phyloP scores from a whole-genome alignment of 2,113 vertebrate genomes.

The Perca schrenkii region DNA sequence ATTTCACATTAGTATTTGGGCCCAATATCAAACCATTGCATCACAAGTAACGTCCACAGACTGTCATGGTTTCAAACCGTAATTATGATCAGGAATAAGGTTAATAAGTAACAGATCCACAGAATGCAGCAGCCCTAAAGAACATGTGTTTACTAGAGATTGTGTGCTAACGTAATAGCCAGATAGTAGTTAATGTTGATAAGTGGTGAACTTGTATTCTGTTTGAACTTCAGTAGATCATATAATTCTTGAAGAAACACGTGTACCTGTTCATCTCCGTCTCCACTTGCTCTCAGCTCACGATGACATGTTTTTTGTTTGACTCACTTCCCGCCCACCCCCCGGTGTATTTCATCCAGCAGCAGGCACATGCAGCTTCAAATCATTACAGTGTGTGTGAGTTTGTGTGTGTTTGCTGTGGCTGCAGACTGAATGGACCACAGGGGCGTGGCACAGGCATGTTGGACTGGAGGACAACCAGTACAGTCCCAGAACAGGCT shows the following conservation, averaged over 20 bases:
- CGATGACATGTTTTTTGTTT: conserved; percentile 50
- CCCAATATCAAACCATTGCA: conserved; percentile 4
- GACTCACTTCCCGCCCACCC: conserved; percentile 40
- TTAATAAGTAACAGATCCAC: conserved; percentile 43
- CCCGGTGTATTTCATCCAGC: conserved; percentile 66
- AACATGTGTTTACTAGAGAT: conserved; percentile 35
- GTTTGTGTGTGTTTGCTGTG: conserved; percentile 27
- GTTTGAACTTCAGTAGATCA: conserved; percentile 17
- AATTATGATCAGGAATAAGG: conserved; percentile 23
- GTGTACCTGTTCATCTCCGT: conserved; percentile 28
- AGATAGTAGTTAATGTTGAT: conserved; percentile 33
- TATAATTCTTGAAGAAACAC: conserved; percentile 40
- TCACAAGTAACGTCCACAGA: background rate
- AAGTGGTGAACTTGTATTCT: conserved; percentile 32
- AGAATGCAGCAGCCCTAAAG: conserved; percentile 5
- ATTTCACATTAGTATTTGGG: background rate
- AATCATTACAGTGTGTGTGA: conserved; percentile 45
- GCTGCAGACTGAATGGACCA: conserved; percentile 47
- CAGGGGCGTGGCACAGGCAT: conserved; percentile 58
- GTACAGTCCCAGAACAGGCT: conserved; percentile 64
- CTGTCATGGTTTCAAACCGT: conserved; percentile 16
- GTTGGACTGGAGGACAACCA: conserved; percentile 54
- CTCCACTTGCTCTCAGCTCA: conserved; percentile 45
- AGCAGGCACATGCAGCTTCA: conserved; percentile 45
- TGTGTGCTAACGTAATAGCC: conserved; percentile 33